A percentile compares a stretch with the other conserved stretches of the same genome.
Evolutionary conservation across 2,113 vertebrate species (phyloP).

Genomic region (Oncorhynchus gorbuscha): DNA sequence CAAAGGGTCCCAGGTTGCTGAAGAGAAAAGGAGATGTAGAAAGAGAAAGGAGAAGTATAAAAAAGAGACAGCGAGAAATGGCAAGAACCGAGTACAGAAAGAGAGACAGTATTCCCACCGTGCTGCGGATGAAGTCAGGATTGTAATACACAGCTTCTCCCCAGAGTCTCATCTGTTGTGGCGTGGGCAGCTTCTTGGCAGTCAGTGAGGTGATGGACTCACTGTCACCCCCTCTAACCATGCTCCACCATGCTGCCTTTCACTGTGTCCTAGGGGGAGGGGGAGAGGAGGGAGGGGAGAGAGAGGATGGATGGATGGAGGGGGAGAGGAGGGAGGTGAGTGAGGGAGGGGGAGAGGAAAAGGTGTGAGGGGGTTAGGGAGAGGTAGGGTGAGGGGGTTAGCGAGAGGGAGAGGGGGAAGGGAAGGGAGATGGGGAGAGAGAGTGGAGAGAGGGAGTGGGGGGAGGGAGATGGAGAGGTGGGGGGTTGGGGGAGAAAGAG

Average conservation of each 20-base stretch:
- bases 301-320: conserved; percentile 12
- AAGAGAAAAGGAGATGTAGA: neutral
- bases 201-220: conserved; percentile 76
- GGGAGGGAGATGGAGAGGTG: conserved; percentile 64
- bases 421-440: neutral
- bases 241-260: conserved; percentile 76
- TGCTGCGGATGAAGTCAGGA: conserved; percentile 81
- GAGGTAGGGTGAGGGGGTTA: neutral
- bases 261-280: conserved; percentile 23
- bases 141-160: conserved; percentile 86
- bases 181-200: conserved; percentile 76
- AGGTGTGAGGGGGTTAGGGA: conserved; percentile 2
- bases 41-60: neutral
- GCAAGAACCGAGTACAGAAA: neutral
- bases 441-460: neutral
- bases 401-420: conserved; percentile 54
- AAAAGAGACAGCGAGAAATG: neutral
- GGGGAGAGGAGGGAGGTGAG: too few species aligned
- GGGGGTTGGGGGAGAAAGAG: neutral
- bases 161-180: conserved; percentile 84
- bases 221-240: conserved; percentile 83
- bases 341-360: too few species aligned
- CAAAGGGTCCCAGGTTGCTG: too few species aligned
- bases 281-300: neutral
- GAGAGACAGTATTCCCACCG: conserved; percentile 60